Evolutionary conservation across 2,888 invertebrate species (phyloP).

Genomic region (Xylota sylvarum): DNA sequence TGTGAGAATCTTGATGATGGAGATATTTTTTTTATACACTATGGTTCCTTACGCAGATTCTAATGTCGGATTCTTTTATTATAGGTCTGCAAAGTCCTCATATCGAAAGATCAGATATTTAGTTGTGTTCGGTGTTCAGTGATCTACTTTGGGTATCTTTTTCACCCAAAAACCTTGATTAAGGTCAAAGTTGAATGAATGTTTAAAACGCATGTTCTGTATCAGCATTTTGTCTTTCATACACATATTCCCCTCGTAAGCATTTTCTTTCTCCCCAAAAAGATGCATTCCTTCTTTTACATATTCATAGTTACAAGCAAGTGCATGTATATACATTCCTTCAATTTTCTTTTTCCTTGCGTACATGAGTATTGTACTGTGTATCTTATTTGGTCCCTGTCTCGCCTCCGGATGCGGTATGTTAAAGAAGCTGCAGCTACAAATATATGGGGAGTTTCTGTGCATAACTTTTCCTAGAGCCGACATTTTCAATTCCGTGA

Average conservation of each 20-base stretch:
- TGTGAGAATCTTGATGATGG: no score
- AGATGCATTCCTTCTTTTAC: not conserved
- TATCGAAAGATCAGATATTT: no score
- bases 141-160: no score
- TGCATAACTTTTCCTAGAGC: not conserved
- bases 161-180: no score
- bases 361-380: not conserved
- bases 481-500: constrained; percentile 33
- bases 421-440: constrained; percentile 16
- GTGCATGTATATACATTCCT: not conserved
- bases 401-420: constrained; percentile 22
- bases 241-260: not conserved
- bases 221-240: not conserved
- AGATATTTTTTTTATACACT: no score
- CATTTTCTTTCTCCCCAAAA: no score
- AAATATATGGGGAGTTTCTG: constrained; percentile 2
- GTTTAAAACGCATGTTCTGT: not conserved
- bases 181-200: not conserved
- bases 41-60: no score
- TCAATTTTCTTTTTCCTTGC: constrained; percentile 2
- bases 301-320: not conserved
- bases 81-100: no score
- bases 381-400: constrained; percentile 33
- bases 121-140: no score
- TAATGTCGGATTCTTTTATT: no score